Base-by-base conservation (phyloP, 2,113 vertebrate species). In the Cinclus mexicanus region DNA sequence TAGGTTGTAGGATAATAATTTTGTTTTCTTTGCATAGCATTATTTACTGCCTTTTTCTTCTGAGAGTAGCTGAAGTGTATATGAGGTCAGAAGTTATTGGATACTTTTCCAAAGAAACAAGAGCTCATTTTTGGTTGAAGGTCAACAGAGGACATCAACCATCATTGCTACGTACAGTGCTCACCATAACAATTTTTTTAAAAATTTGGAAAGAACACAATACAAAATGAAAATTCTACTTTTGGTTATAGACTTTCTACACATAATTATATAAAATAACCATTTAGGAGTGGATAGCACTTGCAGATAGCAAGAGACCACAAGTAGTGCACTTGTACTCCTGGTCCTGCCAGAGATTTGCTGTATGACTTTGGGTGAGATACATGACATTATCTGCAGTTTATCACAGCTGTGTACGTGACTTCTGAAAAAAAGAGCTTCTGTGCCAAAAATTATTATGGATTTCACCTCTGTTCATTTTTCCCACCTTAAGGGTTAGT, bases 381-480 rank as follows among this genome's bases (percentile, higher is more conserved):
- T 37, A 23, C 14, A 29, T 0, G 64, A 31, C 72, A 61, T 75
- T 83, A 61, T 46, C 65, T 56, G 65, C 60, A 89, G 60, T 91
- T 91, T 69, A 84, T 96, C 91, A 94, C 41, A 82, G 64, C 89
- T 91, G 83, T 4, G 49, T 68, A 94, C 41, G 39, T 95, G 96
- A 84, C 93, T 96, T 56, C 80, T 0, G 6, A 91, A 90, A 90
- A 55, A 93, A 79, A 49, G 63, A 86, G 42, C 20, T 82, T 37
- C 68, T 19, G 12, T 57, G 91, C 41, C 94, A 94, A 94, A 96
- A 95, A 76, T 69, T 68, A 49, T 84, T 94, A 92, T 3, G 3
- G 35, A 91, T 94, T 87, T 94, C 91, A 95, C 83, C 74, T 84
- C 65, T 87, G 83, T 14, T 84, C 80, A 79, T 92, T 92, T 94